phyloP scores from a whole-genome alignment of 2,113 vertebrate genomes.

The Osmerus eperlanus region DNA sequence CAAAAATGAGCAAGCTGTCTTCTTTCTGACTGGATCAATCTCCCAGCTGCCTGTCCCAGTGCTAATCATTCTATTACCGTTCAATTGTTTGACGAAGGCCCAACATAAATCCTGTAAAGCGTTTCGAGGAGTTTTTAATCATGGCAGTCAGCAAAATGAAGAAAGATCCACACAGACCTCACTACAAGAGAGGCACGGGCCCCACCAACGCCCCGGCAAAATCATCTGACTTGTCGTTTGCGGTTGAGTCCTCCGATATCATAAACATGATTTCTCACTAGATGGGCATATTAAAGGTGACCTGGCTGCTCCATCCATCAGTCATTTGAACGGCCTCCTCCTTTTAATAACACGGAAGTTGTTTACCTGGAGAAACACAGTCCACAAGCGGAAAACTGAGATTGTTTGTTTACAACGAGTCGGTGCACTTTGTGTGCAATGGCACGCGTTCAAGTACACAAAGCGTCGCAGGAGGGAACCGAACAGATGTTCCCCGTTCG shows the following conservation, averaged over 20 bases:
- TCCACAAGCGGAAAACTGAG: background rate
- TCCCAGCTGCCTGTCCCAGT: conserved; percentile 29
- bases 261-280: conserved; percentile 19
- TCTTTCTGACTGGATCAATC: conserved; percentile 14
- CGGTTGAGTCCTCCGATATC: background rate
- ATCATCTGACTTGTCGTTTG: conserved; percentile 20
- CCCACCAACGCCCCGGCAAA: conserved; percentile 26
- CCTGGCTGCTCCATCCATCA: conserved; percentile 37
- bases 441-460: conserved; percentile 44
- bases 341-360: conserved; percentile 18
- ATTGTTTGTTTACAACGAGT: conserved; percentile 29
- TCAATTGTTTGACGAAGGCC: conserved; percentile 52
- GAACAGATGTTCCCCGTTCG: conserved; percentile 52
- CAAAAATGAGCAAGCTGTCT: conserved; percentile 58
- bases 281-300: conserved; percentile 15
- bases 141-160: conserved; percentile 34
- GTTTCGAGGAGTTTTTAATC: conserved; percentile 48
- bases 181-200: conserved; percentile 44
- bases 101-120: conserved; percentile 29
- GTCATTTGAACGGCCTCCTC: conserved; percentile 30
- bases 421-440: conserved; percentile 24
- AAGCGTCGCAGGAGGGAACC: conserved; percentile 30
- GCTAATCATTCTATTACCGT: conserved; percentile 39
- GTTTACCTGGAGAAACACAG: conserved; percentile 28
- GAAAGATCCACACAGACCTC: conserved; percentile 50